Conservation (phyloP, 2,888 invertebrate species). For the Colletes collaris region DNA sequence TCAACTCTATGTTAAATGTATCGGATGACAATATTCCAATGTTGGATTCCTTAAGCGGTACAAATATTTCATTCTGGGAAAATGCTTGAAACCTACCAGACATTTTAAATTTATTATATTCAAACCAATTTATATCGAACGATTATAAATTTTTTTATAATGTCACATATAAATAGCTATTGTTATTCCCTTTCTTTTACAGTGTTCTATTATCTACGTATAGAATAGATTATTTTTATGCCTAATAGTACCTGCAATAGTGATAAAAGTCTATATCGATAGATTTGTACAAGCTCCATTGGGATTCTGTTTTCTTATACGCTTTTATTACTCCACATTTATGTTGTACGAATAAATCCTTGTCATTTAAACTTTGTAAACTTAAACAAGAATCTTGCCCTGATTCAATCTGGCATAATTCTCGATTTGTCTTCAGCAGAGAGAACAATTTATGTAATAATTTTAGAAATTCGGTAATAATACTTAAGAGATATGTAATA, state of each 20-base stretch:
- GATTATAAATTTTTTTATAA: too few relatives aligned
- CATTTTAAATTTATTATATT: slow-evolving; percentile 8
- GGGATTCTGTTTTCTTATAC: slow-evolving; percentile 86
- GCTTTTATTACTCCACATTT: slow-evolving; percentile 89
- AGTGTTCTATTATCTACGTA: neutral
- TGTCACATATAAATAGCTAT: neutral
- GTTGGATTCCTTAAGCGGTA: slow-evolving; percentile 87
- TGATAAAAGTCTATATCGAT: slow-evolving; percentile 87
- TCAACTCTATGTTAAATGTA: slow-evolving; percentile 77
- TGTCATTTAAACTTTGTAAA: slow-evolving; percentile 85
- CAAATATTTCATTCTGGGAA: slow-evolving; percentile 86
- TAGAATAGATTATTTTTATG: neutral
- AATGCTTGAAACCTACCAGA: slow-evolving; percentile 80
- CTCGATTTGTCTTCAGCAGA: slow-evolving; percentile 88
- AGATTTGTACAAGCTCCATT: slow-evolving; percentile 84
- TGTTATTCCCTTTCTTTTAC: neutral
- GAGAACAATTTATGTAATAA: slow-evolving; percentile 7
- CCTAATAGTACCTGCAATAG: slow-evolving; percentile 86
- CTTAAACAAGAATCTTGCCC: slow-evolving; percentile 87
- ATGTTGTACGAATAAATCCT: slow-evolving; percentile 89
- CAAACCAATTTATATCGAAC: neutral
- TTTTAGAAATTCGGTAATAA: neutral
- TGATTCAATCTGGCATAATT: slow-evolving; percentile 80
- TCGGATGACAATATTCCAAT: slow-evolving; percentile 84
- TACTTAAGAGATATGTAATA: neutral